phyloP scores from a whole-genome alignment of 2,113 vertebrate species.

The Orycteropus afer region DNA sequence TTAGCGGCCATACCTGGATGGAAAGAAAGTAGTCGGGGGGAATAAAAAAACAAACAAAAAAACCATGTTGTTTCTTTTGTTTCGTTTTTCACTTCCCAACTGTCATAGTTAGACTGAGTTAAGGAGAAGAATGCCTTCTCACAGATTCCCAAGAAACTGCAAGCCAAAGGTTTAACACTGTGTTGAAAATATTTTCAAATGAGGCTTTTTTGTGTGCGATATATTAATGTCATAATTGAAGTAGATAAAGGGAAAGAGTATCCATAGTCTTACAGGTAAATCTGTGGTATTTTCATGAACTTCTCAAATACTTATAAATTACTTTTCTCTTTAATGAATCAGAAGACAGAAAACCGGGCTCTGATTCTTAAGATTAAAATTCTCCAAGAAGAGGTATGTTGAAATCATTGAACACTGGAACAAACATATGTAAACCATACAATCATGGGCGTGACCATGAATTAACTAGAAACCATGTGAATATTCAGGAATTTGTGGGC shows the following conservation, averaged over 20 bases:
- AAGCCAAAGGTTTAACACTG: background rate
- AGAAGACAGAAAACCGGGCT: slow-evolving; percentile 92
- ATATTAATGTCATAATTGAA: background rate
- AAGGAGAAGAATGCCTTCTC: background rate
- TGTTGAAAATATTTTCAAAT: background rate
- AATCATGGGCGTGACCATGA: background rate
- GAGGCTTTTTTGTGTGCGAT: background rate
- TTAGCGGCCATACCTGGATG: background rate
- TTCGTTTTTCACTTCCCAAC: background rate
- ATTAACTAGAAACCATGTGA: background rate
- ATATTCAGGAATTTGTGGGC: background rate
- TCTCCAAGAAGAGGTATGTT: slow-evolving; percentile 92
- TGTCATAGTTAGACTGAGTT: background rate
- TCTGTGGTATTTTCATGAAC: background rate
- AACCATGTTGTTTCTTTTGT: background rate
- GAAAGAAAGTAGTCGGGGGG: background rate
- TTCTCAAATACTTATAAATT: background rate
- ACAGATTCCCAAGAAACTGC: background rate
- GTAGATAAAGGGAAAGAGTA: background rate
- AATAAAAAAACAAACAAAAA: too few relatives aligned
- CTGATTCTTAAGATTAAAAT: slow-evolving; percentile 89
- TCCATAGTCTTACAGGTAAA: background rate
- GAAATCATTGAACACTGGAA: background rate
- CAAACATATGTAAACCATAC: background rate
- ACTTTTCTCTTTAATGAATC: background rate